phyloP scores from a whole-genome alignment of 2,797 vertebrate genomes.

The Microcaecilia unicolor region DNA sequence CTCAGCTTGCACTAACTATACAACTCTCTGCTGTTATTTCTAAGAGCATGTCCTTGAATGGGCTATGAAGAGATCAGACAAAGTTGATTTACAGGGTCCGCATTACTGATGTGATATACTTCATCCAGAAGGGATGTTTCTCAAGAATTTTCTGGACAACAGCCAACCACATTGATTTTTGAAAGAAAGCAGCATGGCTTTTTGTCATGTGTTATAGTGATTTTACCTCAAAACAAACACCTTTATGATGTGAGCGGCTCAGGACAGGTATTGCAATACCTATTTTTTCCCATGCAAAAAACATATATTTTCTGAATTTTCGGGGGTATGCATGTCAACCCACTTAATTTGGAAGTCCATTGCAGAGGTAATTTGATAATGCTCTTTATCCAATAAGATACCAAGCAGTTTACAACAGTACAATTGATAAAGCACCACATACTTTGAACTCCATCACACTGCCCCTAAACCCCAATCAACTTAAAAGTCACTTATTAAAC shows the following conservation, averaged over 20 bases:
- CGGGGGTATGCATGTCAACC: too few species aligned
- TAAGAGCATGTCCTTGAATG: slow-evolving; percentile 49
- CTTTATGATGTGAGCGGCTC: neutral
- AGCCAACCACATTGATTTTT: slow-evolving; percentile 12
- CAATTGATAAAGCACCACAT: too few species aligned
- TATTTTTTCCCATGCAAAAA: too few species aligned
- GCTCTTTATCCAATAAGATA: too few species aligned
- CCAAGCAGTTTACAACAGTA: too few species aligned
- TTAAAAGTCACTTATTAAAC: too few species aligned
- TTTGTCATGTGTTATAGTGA: slow-evolving; percentile 2
- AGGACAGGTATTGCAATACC: neutral
- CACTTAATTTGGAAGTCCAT: too few species aligned
- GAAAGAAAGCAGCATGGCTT: slow-evolving; percentile 13
- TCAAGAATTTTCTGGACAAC: slow-evolving; percentile 38
- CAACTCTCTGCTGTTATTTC: slow-evolving; percentile 42
- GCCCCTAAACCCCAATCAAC: too few species aligned
- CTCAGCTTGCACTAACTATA: slow-evolving; percentile 35
- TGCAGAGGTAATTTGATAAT: too few species aligned
- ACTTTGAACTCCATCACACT: too few species aligned
- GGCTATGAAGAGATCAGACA: slow-evolving; percentile 40
- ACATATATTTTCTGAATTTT: too few species aligned
- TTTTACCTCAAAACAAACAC: neutral
- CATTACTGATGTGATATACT: slow-evolving; percentile 19
- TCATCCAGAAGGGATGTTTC: slow-evolving; percentile 17
- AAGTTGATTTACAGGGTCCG: slow-evolving; percentile 40